Evolutionary conservation across 2,888 invertebrate genomes (phyloP), one percentile per base, ranked within the genome.

Genomic region (Tubulanus polymorphus): DNA sequence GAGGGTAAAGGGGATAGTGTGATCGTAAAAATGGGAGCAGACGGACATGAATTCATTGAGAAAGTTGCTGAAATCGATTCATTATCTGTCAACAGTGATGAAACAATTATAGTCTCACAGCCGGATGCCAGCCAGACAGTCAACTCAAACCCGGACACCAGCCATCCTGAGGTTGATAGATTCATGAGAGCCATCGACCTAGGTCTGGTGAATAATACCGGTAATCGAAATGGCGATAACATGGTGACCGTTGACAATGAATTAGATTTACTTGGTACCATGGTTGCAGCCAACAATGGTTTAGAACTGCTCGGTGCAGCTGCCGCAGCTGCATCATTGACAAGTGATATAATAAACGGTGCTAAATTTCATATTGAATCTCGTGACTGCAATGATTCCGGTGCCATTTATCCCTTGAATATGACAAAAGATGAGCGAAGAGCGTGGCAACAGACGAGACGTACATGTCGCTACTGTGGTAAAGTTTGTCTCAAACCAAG

Each of bases 401-500:
- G n/a, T n/a, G n/a, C n/a, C n/a, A 41, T 41, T 15, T 18, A 41
- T 15, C 20, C 23, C 6, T 20, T 23, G 15, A 41, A 41, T 15
- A 41, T 41, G 41, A 41, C 41, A 5, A 41, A 41, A 23, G 41
- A 41, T 8, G 41, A 41, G 23, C 18, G 23, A 41, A 18, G 41
- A 20, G 41, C 41, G 3, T 48, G 23, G 15, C 18, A 20, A n/a
- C 47, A 46, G 46, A 20, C 47, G 26, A 47, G 47, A 23, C 23
- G 47, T 20, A 60, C 60, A 2, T 74, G 74, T 54, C 63, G 63
- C 12, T 64, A 68, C 30, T 75, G 75, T 55, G 61, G 67, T 8
- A 73, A 73, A 57, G 65, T 67, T 26, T 75, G 71, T 55, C 64
- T 65, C 32, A 75, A 75, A 55, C 75, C 72, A 27, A 73, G 73